Evolutionary conservation across 2,113 vertebrate species (phyloP).

Genomic region (Leucosticte australis): DNA sequence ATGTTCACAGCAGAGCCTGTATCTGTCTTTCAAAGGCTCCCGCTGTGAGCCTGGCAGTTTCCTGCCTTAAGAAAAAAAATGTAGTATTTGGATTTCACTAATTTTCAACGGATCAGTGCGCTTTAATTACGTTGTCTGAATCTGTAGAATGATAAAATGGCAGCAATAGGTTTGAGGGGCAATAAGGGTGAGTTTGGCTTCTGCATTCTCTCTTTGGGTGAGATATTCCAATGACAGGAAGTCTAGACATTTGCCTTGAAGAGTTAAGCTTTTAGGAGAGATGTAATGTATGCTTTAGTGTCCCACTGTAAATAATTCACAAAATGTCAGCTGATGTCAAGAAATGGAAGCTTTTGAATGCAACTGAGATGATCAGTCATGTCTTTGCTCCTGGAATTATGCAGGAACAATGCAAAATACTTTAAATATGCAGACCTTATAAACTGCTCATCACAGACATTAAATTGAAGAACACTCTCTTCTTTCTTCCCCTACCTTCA

Average conservation of each 20-base stretch:
- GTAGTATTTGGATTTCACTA: background rate
- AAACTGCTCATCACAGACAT: background rate
- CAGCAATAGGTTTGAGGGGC: background rate
- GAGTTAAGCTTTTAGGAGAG: background rate
- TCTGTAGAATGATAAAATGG: background rate
- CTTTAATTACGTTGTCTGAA: background rate
- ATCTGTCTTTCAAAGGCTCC: background rate
- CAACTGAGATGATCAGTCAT: background rate
- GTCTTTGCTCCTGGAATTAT: background rate
- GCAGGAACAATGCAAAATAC: background rate
- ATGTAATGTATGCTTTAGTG: background rate
- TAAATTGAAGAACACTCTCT: background rate
- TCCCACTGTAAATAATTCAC: constrained; percentile 45
- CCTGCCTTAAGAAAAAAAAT: background rate
- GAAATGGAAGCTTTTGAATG: constrained; percentile 1
- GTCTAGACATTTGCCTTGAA: background rate
- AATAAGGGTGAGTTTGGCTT: background rate
- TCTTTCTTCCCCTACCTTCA: background rate
- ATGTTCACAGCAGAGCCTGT: background rate
- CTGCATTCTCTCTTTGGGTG: background rate
- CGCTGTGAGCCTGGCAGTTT: background rate
- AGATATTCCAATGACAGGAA: background rate
- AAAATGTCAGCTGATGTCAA: background rate
- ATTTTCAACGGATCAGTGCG: background rate
- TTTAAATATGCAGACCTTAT: background rate